A percentile compares a stretch with the other conserved stretches of the same genome.
Conservation (phyloP, 2,888 invertebrate species). For the Melipona beecheii region DNA sequence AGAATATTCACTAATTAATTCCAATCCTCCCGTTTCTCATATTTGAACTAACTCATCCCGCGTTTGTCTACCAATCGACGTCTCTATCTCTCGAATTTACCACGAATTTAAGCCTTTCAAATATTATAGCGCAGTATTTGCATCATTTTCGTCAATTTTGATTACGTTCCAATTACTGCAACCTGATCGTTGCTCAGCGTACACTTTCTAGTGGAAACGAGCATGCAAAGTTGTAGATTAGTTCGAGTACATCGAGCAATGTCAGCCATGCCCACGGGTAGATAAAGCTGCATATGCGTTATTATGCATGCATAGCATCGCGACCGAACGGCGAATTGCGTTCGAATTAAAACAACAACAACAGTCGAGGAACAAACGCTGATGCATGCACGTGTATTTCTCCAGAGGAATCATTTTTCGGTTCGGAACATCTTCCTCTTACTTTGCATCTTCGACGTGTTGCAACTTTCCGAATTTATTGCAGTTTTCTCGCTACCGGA, state of each 20-base stretch:
- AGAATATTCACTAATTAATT: too few relatives aligned
- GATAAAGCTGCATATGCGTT: constrained; percentile 58
- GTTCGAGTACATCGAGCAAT: constrained; percentile 62
- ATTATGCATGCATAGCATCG: constrained; percentile 61
- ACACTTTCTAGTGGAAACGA: neutral
- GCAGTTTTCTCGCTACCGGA: neutral
- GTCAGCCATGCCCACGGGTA: constrained; percentile 54
- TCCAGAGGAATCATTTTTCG: neutral
- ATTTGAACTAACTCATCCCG: neutral
- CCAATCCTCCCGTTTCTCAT: neutral
- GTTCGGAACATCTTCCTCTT: neutral
- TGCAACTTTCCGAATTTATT: neutral
- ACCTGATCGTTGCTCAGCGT: neutral
- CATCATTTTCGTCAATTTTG: neutral
- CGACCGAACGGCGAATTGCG: constrained; percentile 23
- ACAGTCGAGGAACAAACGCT: too few relatives aligned
- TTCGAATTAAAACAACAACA: constrained; percentile 15
- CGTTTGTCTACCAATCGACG: neutral
- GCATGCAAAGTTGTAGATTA: constrained; percentile 34
- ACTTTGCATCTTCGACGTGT: neutral
- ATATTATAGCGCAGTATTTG: neutral
- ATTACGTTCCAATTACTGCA: neutral
- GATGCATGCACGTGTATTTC: neutral
- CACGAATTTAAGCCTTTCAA: neutral
- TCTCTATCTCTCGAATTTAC: neutral